Conservation (phyloP, 53 echinoderm and acorn worm genomes). For the Astropecten irregularis region DNA sequence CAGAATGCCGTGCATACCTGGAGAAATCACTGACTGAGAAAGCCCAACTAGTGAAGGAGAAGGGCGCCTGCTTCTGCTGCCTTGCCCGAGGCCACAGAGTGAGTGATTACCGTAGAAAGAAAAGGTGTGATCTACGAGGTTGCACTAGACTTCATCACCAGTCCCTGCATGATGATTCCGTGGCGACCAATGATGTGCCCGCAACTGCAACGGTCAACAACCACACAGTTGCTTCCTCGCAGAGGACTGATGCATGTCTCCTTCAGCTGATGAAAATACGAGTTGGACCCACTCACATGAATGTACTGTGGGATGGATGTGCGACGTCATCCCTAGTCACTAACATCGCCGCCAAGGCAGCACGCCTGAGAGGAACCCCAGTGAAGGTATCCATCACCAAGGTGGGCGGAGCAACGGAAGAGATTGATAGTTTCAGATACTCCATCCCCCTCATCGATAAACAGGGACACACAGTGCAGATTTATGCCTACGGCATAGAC, state of each 20-base stretch:
- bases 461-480: neutral
- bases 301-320: too few relatives aligned
- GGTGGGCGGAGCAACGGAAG: too few relatives aligned
- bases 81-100: too few relatives aligned
- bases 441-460: conserved; percentile 41
- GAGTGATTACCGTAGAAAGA: neutral
- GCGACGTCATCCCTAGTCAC: too few relatives aligned
- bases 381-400: too few relatives aligned
- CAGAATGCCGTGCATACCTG: too few relatives aligned
- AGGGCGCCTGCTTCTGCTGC: too few relatives aligned
- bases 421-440: too few relatives aligned
- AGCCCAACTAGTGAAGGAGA: too few relatives aligned
- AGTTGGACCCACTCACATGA: too few relatives aligned
- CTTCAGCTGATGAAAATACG: conserved; percentile 52
- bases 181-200: neutral
- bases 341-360: too few relatives aligned
- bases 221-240: neutral
- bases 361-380: too few relatives aligned
- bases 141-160: conserved; percentile 45
- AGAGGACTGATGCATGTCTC: conserved; percentile 16
- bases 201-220: conserved; percentile 11
- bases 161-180: neutral
- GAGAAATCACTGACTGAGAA: neutral
- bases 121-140: neutral
- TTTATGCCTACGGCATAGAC: conserved; percentile 57